phyloP scores from a whole-genome alignment of 2,113 vertebrate genomes.

The Lathamus discolor region DNA sequence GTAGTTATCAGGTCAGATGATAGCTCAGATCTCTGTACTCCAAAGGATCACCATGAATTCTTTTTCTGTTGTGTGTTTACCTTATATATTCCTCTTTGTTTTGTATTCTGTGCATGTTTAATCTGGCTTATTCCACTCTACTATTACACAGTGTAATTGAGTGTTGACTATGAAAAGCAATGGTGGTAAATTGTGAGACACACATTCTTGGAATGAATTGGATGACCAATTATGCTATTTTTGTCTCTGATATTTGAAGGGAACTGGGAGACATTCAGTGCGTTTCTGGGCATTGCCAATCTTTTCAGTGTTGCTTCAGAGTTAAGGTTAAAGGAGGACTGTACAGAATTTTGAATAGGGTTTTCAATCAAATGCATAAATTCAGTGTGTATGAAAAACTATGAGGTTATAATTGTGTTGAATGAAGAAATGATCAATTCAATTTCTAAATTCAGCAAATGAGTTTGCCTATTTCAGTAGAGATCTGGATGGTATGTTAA shows the following conservation, averaged over 20 bases:
- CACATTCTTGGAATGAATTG: not conserved
- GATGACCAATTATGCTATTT: constrained; percentile 9
- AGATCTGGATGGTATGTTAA: not conserved
- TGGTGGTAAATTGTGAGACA: not conserved
- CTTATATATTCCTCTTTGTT: not conserved
- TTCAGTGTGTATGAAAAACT: not conserved
- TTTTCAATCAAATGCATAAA: not conserved
- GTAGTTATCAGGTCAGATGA: not conserved
- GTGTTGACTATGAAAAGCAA: constrained; percentile 2
- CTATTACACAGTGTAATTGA: not conserved
- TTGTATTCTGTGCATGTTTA: not conserved
- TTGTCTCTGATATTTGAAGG: not conserved
- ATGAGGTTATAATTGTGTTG: not conserved
- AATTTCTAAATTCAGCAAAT: not conserved
- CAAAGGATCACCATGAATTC: not conserved
- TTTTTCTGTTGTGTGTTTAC: not conserved
- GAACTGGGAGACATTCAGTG: not conserved
- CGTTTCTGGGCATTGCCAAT: not conserved
- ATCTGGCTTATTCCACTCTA: not conserved
- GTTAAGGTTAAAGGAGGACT: not conserved
- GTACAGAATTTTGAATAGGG: not conserved
- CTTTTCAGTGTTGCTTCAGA: not conserved
- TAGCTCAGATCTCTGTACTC: not conserved
- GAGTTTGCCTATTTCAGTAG: not conserved
- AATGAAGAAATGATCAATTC: not conserved